Evolutionary conservation across 2,888 invertebrate genomes (phyloP).

Genomic region (Eupithecia tripunctaria): DNA sequence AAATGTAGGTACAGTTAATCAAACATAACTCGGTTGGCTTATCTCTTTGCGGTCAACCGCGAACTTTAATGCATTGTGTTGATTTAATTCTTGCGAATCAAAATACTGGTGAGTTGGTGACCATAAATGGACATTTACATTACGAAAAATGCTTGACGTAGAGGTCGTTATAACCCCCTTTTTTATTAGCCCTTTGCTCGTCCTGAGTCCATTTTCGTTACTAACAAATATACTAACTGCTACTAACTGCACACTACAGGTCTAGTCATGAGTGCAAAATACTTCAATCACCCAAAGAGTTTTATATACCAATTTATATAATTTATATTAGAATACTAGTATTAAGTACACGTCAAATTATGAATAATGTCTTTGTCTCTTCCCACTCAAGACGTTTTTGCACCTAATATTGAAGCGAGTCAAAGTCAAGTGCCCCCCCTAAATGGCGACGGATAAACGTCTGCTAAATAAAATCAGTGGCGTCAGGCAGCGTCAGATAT

Average conservation of each 20-base stretch:
- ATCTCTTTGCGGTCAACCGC: conserved; percentile 53
- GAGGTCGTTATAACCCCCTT: background rate
- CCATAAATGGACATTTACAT: background rate
- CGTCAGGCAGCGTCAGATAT: conserved; percentile 73
- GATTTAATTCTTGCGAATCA: conserved; percentile 28
- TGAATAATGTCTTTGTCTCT: conserved; percentile 43
- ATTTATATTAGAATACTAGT: too few species aligned
- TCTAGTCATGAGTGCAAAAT: background rate
- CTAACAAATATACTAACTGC: too few species aligned
- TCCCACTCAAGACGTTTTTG: conserved; percentile 42
- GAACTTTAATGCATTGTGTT: conserved; percentile 34
- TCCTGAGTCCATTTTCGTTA: background rate
- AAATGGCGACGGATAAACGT: conserved; percentile 64
- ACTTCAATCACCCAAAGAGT: background rate
- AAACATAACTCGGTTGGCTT: conserved; percentile 53
- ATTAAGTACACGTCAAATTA: conserved; percentile 11
- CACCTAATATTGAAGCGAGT: conserved; percentile 53
- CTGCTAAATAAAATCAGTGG: conserved; percentile 59
- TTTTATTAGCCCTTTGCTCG: too few species aligned
- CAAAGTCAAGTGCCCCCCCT: conserved; percentile 71
- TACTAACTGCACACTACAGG: too few species aligned
- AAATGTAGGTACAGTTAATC: conserved; percentile 55
- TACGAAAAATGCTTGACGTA: background rate
- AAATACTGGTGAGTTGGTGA: background rate
- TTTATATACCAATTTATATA: background rate